Percentiles rank a stretch among this genome's conserved stretches.
Evolutionary conservation across 2,797 vertebrate species (phyloP).

Genomic region (Galaxias olidus): DNA sequence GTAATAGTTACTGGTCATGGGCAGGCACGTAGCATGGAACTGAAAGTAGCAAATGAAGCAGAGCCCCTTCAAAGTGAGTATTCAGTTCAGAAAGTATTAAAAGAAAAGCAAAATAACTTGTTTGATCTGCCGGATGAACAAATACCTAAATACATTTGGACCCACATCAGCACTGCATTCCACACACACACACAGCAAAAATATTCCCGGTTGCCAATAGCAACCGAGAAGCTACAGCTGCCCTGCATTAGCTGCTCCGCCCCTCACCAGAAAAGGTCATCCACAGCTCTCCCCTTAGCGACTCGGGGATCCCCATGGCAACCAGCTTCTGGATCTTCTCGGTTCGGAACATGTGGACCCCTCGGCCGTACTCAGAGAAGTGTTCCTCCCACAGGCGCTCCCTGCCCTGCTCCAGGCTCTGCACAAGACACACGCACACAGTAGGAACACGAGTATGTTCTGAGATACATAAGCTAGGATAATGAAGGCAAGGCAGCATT

Average conservation of each 20-base stretch:
- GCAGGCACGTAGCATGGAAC: slow-evolving; percentile 1
- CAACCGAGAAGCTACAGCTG: slow-evolving; percentile 1
- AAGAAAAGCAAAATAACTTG: background rate
- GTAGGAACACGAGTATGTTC: too few relatives aligned
- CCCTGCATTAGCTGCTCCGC: background rate
- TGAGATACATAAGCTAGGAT: too few relatives aligned
- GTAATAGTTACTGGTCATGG: background rate
- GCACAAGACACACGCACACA: slow-evolving; percentile 26
- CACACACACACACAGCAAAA: background rate
- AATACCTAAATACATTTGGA: too few relatives aligned
- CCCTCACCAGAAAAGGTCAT: slow-evolving; percentile 87
- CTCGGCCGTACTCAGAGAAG: slow-evolving; percentile 87
- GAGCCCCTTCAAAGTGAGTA: too few relatives aligned
- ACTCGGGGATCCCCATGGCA: slow-evolving; percentile 91
- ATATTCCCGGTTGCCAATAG: background rate
- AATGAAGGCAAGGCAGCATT: background rate
- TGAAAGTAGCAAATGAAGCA: background rate
- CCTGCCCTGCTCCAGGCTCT: slow-evolving; percentile 84
- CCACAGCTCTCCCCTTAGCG: slow-evolving; percentile 92
- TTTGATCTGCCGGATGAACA: too few relatives aligned
- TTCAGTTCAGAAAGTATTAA: background rate
- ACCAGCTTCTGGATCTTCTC: slow-evolving; percentile 90
- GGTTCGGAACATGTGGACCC: slow-evolving; percentile 94
- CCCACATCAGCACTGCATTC: background rate
- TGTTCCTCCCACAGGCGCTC: slow-evolving; percentile 89